These are phyloP conservation scores for Triplophysa dalaica DNA, from an alignment of 2,113 vertebrate genomes.

Conservation along the genomic window DNA sequence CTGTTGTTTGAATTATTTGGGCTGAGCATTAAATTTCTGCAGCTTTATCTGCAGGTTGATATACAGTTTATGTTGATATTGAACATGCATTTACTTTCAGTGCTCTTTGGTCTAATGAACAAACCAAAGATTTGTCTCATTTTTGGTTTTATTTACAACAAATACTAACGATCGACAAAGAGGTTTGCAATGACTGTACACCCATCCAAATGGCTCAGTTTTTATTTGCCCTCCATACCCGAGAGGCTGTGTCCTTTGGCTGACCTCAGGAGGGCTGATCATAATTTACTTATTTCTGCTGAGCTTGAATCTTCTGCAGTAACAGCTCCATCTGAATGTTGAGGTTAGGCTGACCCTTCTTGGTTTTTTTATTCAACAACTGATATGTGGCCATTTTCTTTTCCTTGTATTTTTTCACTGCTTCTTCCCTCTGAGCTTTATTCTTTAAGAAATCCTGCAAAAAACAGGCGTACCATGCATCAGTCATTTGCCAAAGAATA, in stretches of 20 bases:
- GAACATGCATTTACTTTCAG: no score
- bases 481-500: not conserved
- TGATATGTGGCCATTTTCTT: slow-evolving; percentile 89
- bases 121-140: no score
- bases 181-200: not conserved
- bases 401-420: slow-evolving; percentile 82
- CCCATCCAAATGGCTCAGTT: not conserved
- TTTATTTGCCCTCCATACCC: not conserved
- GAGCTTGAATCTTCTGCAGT: slow-evolving; percentile 88
- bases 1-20: slow-evolving; percentile 56
- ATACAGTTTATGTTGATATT: no score
- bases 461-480: not conserved
- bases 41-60: slow-evolving; percentile 94
- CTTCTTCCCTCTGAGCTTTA: slow-evolving; percentile 82
- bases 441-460: slow-evolving; percentile 81
- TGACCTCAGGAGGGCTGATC: no score
- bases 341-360: slow-evolving; percentile 94
- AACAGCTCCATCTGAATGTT: slow-evolving; percentile 94
- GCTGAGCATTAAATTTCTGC: slow-evolving; percentile 83
- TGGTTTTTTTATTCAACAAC: slow-evolving; percentile 89
- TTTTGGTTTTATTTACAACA: not conserved
- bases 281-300: slow-evolving; percentile 55
- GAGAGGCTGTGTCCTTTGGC: not conserved
- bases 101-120: no score
- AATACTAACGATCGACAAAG: not conserved